These are phyloP conservation scores for Conistra vaccinii DNA, from an alignment of 2,888 invertebrate species.

Conservation along the genomic window DNA sequence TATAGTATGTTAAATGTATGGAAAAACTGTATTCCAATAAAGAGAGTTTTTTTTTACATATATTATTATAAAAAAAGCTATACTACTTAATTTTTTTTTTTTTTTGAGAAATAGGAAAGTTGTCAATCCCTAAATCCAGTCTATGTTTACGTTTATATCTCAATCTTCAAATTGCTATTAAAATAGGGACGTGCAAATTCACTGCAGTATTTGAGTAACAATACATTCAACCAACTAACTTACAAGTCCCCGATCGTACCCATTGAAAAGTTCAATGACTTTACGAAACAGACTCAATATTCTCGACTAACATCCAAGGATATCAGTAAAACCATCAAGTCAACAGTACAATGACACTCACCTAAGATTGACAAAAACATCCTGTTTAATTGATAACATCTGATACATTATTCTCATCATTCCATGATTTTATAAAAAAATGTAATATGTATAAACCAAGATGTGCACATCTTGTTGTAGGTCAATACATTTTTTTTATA, in stretches of 20 bases:
- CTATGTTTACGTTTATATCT: neutral
- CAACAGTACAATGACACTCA: neutral
- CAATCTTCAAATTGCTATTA: neutral
- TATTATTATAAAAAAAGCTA: too few relatives aligned
- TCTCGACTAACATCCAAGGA: neutral
- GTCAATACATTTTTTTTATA: neutral
- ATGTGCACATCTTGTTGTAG: neutral
- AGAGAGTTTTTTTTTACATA: too few relatives aligned
- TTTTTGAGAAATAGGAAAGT: neutral
- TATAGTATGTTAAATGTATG: constrained; percentile 18
- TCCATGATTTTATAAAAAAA: neutral
- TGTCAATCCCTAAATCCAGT: neutral
- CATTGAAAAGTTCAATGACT: constrained; percentile 12
- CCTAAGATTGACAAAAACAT: neutral
- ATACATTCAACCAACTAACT: neutral
- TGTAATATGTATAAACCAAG: too few relatives aligned
- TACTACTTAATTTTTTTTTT: too few relatives aligned
- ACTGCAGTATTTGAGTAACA: neutral
- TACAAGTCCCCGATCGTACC: neutral
- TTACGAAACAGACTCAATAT: neutral
- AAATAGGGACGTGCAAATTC: neutral
- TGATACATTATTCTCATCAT: neutral
- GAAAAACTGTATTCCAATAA: neutral
- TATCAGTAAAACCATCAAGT: neutral
- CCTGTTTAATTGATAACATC: neutral